Conservation (phyloP, 2,113 vertebrate genomes). For the Plecturocebus donacophilus region DNA sequence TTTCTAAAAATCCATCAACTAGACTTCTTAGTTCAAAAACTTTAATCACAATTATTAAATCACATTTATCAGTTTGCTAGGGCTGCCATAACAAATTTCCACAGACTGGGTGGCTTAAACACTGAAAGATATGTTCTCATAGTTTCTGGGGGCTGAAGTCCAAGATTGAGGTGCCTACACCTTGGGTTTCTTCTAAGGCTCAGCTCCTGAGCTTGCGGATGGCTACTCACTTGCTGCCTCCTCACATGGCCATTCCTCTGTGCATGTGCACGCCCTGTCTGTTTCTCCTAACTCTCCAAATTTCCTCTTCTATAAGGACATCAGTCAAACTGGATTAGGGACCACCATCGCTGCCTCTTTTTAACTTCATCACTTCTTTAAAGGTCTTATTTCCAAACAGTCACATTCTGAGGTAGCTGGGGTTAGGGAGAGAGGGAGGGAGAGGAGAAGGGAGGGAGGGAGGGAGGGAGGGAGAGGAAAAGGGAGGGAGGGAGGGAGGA, state of each 20-base stretch:
- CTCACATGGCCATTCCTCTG: neutral
- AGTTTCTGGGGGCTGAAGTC: neutral
- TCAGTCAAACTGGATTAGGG: neutral
- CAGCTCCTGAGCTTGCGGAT: neutral
- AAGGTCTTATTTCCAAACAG: neutral
- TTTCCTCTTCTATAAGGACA: neutral
- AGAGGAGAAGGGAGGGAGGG: no score
- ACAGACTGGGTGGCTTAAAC: neutral
- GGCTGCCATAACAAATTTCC: neutral
- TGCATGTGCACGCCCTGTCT: neutral
- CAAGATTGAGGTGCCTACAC: neutral
- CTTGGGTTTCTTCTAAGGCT: neutral
- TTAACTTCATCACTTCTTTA: neutral
- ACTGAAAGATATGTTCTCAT: neutral
- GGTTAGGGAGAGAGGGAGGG: neutral
- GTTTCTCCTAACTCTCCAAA: neutral
- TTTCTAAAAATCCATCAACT: neutral
- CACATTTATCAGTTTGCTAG: neutral
- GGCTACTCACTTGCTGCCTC: neutral
- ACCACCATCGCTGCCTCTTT: neutral
- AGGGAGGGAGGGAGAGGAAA: rapidly evolving
- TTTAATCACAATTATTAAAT: slow-evolving; percentile 14
- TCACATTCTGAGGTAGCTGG: neutral
- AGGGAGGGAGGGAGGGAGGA: rapidly evolving
- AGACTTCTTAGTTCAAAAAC: neutral